Evolutionary conservation across 1,140 invertebrate species (phyloP).

Genomic region (Akabosia matsudoensis): DNA sequence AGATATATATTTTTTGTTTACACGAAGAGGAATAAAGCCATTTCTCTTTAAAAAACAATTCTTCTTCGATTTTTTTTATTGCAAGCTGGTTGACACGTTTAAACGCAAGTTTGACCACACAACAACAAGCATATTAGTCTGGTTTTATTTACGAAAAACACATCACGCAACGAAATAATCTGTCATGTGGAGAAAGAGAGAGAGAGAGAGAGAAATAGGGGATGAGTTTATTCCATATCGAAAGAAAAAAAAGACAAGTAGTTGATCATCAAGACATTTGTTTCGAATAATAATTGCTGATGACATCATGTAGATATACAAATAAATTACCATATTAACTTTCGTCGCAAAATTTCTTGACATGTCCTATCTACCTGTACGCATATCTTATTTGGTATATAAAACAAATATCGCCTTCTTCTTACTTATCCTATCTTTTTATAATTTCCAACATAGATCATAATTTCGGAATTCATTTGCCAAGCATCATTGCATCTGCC

Average conservation of each 20-base stretch:
- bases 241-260: too few species aligned
- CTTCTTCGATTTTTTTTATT: neutral
- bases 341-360: neutral
- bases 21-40: neutral
- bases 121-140: too few species aligned
- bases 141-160: too few species aligned
- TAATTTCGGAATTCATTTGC: constrained; percentile 41
- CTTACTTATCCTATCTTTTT: neutral
- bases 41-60: constrained; percentile 18
- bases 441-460: constrained; percentile 36
- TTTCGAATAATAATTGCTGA: neutral
- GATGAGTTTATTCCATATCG: too few species aligned
- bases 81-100: too few species aligned
- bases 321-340: neutral
- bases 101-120: too few species aligned
- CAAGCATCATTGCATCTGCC: constrained; percentile 43
- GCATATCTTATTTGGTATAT: neutral
- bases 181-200: too few species aligned
- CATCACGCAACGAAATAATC: too few species aligned
- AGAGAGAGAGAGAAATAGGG: too few species aligned
- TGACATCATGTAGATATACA: neutral
- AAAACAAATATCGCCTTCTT: neutral
- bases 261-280: neutral
- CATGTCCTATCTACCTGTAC: neutral
- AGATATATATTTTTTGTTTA: too few species aligned